Conservation (phyloP, 2,797 vertebrate species). For the Pipistrellus pipistrellus region DNA sequence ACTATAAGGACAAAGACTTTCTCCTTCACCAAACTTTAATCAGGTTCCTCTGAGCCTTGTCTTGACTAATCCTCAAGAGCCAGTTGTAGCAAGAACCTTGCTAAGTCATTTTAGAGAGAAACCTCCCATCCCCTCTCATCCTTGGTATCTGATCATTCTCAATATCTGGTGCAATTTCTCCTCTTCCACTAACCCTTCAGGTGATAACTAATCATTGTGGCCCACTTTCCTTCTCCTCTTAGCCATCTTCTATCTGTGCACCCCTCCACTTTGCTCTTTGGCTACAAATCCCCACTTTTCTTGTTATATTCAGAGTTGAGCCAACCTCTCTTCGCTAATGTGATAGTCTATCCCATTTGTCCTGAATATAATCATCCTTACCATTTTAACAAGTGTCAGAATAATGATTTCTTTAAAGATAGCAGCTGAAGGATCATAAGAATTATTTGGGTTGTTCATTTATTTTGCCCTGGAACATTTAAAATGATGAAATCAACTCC, state of each 20-base stretch:
- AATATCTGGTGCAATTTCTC: not conserved
- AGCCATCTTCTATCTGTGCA: not conserved
- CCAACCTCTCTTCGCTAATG: not conserved
- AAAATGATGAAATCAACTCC: constrained; percentile 43
- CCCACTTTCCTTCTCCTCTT: not conserved
- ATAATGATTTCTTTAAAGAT: not conserved
- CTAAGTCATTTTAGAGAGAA: not conserved
- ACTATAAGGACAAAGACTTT: not conserved
- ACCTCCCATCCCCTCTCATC: not conserved
- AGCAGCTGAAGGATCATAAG: not conserved
- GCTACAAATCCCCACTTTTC: not conserved
- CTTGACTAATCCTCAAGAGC: not conserved
- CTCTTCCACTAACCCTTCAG: not conserved
- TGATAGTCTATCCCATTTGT: not conserved
- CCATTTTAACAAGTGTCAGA: not conserved
- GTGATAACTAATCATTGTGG: not conserved
- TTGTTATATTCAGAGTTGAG: not conserved
- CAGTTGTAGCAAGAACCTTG: not conserved
- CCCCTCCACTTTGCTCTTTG: not conserved
- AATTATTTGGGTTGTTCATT: constrained; percentile 9
- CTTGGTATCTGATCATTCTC: not conserved
- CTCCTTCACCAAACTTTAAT: not conserved
- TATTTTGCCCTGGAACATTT: constrained; percentile 6
- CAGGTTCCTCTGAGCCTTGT: not conserved
- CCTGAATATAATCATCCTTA: not conserved